A percentile compares a stretch with the other conserved stretches of the same genome.
Evolutionary conservation across 1,140 invertebrate species (phyloP).

Genomic region (Calliphora vicina): DNA sequence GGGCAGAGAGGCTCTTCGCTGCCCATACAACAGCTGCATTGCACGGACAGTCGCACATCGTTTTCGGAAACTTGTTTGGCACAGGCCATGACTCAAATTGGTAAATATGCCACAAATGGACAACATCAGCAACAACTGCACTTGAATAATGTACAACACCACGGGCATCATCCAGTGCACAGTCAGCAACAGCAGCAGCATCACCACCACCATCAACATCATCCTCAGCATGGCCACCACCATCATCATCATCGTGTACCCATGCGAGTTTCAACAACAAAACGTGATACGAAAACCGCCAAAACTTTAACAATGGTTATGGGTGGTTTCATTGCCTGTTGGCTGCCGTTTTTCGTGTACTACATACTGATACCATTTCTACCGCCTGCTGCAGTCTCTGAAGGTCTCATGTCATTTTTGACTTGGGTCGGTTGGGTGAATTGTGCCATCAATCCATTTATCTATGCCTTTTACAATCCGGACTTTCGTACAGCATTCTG

Average conservation of each 20-base stretch:
- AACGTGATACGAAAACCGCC: slow-evolving; percentile 85
- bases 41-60: slow-evolving; percentile 48
- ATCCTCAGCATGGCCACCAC: slow-evolving; percentile 40
- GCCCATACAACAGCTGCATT: slow-evolving; percentile 46
- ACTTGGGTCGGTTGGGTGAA: slow-evolving; percentile 95
- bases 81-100: slow-evolving; percentile 26
- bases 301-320: slow-evolving; percentile 91
- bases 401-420: slow-evolving; percentile 78
- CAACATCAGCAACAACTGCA: slow-evolving; percentile 34
- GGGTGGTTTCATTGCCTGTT: slow-evolving; percentile 90
- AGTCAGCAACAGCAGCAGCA: slow-evolving; percentile 34
- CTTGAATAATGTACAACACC: slow-evolving; percentile 35
- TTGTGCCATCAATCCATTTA: slow-evolving; percentile 87
- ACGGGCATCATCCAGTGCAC: slow-evolving; percentile 38
- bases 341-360: slow-evolving; percentile 88
- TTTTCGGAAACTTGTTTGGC: slow-evolving; percentile 52
- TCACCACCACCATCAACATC: slow-evolving; percentile 40
- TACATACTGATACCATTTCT: slow-evolving; percentile 83
- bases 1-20: slow-evolving; percentile 37
- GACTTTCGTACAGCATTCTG: slow-evolving; percentile 87
- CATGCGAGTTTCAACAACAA: slow-evolving; percentile 70
- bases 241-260: slow-evolving; percentile 54
- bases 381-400: slow-evolving; percentile 66
- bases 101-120: slow-evolving; percentile 17
- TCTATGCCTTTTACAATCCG: slow-evolving; percentile 86